Conservation (phyloP, 1,140 invertebrate genomes). For the Phocides pigmalion region DNA sequence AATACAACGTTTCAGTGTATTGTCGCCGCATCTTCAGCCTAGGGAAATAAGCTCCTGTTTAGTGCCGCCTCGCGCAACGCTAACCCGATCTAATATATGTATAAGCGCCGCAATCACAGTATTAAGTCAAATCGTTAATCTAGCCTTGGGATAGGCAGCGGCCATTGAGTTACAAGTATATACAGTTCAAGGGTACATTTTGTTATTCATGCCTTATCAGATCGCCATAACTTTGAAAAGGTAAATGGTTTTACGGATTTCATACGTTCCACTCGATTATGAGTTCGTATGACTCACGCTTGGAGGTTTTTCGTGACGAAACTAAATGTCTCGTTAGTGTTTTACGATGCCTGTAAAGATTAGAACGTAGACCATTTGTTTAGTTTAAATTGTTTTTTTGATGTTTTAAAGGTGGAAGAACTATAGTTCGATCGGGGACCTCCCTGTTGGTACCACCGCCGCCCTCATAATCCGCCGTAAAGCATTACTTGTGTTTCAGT, state of each 20-base stretch:
- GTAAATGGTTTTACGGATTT: constrained; percentile 37
- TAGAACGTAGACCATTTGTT: background rate
- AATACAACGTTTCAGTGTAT: no score
- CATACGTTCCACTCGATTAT: constrained; percentile 32
- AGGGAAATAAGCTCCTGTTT: no score
- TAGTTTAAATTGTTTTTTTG: no score
- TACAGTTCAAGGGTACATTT: constrained; percentile 57
- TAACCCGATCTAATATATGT: no score
- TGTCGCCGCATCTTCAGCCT: no score
- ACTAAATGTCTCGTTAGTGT: constrained; percentile 10
- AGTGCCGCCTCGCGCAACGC: no score
- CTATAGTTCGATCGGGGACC: no score
- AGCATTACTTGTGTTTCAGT: no score
- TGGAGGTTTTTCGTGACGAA: constrained; percentile 9
- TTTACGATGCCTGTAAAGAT: background rate
- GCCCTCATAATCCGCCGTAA: no score
- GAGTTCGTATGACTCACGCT: constrained; percentile 28
- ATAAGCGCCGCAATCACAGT: no score
- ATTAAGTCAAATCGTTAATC: constrained; percentile 39
- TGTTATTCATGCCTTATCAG: constrained; percentile 63
- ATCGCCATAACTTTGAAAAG: constrained; percentile 44
- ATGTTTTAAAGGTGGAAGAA: no score
- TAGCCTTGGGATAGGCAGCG: constrained; percentile 44
- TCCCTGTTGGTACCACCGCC: no score
- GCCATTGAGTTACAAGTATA: constrained; percentile 38